A percentile compares a stretch with the other conserved stretches of the same genome.
phyloP scores from a whole-genome alignment of 2,797 vertebrate genomes.

The Tokudaia tokunoshimensis region DNA sequence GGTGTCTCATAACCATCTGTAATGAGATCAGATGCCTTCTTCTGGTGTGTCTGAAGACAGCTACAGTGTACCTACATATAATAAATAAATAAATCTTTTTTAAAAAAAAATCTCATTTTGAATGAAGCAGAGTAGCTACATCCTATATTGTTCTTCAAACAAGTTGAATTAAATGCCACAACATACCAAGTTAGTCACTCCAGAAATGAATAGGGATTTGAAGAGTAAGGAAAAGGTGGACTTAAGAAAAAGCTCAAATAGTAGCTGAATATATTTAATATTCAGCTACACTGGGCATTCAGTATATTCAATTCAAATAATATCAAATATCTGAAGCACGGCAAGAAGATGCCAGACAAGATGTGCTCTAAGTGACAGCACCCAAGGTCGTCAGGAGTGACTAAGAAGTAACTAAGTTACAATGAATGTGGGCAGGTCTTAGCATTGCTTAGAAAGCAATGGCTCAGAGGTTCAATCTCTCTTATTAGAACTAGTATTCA shows the following conservation, averaged over 20 bases:
- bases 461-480: background rate
- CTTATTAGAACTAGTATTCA: conserved; percentile 1
- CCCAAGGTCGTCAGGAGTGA: conserved; percentile 1
- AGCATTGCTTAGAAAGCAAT: background rate
- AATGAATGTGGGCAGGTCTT: background rate
- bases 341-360: background rate
- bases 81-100: too few relatives aligned
- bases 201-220: background rate
- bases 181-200: background rate
- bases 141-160: background rate
- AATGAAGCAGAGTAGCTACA: background rate
- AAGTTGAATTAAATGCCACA: background rate
- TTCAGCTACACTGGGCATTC: background rate
- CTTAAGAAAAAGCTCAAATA: background rate
- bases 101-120: background rate
- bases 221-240: background rate
- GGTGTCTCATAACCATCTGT: too few relatives aligned
- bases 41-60: too few relatives aligned
- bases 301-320: background rate
- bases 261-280: background rate
- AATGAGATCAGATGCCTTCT: too few relatives aligned
- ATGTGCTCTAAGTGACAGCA: background rate
- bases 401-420: background rate
- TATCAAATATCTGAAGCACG: background rate
- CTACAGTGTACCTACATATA: too few relatives aligned